A percentile compares a stretch with the other conserved stretches of the same genome.
Conservation (phyloP, 2,797 vertebrate genomes). For the Potorous gilbertii region DNA sequence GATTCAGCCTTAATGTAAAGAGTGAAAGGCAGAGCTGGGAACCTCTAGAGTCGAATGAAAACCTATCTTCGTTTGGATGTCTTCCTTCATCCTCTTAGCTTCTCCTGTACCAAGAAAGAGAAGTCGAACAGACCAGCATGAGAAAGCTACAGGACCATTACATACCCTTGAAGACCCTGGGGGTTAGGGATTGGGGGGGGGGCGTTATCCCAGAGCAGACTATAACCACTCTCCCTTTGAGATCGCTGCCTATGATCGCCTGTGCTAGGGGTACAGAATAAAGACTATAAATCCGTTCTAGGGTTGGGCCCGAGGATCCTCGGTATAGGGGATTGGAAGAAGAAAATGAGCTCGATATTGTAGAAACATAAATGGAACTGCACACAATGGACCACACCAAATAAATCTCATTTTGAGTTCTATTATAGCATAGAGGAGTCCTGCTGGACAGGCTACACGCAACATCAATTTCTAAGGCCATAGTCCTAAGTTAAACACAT, state of each 20-base stretch:
- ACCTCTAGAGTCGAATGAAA: not conserved
- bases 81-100: not conserved
- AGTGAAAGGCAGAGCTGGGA: not conserved
- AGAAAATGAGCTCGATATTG: not conserved
- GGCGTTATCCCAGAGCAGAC: not conserved
- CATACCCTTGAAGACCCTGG: not conserved
- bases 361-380: not conserved
- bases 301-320: slow-evolving; percentile 64
- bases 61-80: not conserved
- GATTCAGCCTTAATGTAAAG: not conserved
- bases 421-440: not conserved
- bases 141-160: not conserved
- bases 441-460: not conserved
- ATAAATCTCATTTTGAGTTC: not conserved
- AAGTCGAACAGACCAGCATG: not conserved
- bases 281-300: slow-evolving; percentile 29
- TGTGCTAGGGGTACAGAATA: not conserved
- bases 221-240: not conserved
- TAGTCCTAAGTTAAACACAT: not conserved
- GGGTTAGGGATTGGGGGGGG: not conserved
- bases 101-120: not conserved
- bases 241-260: not conserved
- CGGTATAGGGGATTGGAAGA: slow-evolving; percentile 14
- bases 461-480: not conserved
- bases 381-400: not conserved